Evolutionary conservation across 2,797 vertebrate genomes (phyloP), one percentile per base, ranked within the genome.

Genomic region (Takifugu rubripes): DNA sequence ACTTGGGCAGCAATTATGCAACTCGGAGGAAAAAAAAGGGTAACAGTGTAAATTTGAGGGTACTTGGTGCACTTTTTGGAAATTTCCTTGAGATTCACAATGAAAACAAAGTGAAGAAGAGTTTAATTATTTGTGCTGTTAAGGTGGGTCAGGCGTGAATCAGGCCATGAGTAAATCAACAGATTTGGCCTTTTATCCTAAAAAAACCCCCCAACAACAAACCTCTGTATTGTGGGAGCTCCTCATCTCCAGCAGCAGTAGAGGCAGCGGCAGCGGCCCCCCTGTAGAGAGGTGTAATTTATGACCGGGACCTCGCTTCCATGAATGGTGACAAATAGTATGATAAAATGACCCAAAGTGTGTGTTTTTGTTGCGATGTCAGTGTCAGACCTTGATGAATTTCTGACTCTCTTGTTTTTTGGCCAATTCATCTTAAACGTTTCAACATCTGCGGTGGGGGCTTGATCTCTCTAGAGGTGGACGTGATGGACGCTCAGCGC

Each of bases 111-210:
- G 75, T 70, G 21, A 21, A 21, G 21, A 21, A 21, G 21, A 21
- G 21, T 21, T 21, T 1, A 21, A 21, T 21, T 21, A 21, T 21
- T 21, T 21, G 21, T 21, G 21, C 21, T 21, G 21, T 21, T 21
- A 21, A 21, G 21, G 21, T 21, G 21, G 21, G 21, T 56, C 26
- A 66, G 73, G 56, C 45, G 61, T 75, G 74, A 70, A 63, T 68
- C 68, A 70, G 66, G 59, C 64, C 60, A 65, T 69, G 80, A 84
- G 86, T 81, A 83, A 79, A 88, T 86, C 81, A 85, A 81, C 79
- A 81, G 52, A 51, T 84, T 87, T 83, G 85, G 83, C 81, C 82
- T 80, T 83, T 82, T 81, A 77, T 74, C 76, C 48, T 27, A 4
- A 4, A 27, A n/a, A n/a, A n/a, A n/a, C 33, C 66, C 77, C 88